Percentiles rank a stretch among this genome's conserved stretches.
Conservation (phyloP, 2,797 vertebrate species). For the Danio tinwini region DNA sequence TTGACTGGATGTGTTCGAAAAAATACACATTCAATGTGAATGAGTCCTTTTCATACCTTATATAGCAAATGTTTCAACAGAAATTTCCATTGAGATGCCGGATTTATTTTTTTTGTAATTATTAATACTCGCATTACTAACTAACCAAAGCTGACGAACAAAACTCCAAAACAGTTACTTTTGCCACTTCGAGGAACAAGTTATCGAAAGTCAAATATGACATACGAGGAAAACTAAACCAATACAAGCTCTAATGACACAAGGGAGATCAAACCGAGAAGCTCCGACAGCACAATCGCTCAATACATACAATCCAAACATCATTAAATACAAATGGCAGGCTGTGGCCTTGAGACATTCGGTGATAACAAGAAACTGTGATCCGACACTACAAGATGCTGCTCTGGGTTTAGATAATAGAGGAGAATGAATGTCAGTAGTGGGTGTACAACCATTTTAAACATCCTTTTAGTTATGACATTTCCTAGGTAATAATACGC, state of each 20-base stretch:
- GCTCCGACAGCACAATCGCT: background rate
- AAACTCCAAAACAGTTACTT: background rate
- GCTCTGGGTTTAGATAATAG: slow-evolving; percentile 5
- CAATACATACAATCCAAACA: slow-evolving; percentile 18
- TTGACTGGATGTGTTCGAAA: too few species aligned
- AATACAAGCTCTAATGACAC: slow-evolving; percentile 24
- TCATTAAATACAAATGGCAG: slow-evolving; percentile 28
- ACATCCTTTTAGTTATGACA: slow-evolving; percentile 32
- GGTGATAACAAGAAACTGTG: slow-evolving; percentile 29
- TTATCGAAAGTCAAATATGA: slow-evolving; percentile 5
- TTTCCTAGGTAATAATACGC: slow-evolving; percentile 37
- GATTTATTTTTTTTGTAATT: too few species aligned
- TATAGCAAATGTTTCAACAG: too few species aligned
- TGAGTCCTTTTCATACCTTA: too few species aligned
- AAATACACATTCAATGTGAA: too few species aligned
- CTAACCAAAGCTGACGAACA: background rate
- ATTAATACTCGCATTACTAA: background rate
- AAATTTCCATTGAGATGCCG: too few species aligned
- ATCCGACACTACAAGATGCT: slow-evolving; percentile 33
- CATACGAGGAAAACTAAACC: background rate
- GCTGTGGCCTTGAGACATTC: slow-evolving; percentile 38
- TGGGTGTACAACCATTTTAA: slow-evolving; percentile 18
- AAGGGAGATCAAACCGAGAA: background rate
- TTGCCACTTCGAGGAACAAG: background rate
- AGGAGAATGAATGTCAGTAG: slow-evolving; percentile 12